Evolutionary conservation across 2,113 vertebrate species (phyloP), one percentile per base, ranked within the genome.

Genomic region (Epinephelus lanceolatus): DNA sequence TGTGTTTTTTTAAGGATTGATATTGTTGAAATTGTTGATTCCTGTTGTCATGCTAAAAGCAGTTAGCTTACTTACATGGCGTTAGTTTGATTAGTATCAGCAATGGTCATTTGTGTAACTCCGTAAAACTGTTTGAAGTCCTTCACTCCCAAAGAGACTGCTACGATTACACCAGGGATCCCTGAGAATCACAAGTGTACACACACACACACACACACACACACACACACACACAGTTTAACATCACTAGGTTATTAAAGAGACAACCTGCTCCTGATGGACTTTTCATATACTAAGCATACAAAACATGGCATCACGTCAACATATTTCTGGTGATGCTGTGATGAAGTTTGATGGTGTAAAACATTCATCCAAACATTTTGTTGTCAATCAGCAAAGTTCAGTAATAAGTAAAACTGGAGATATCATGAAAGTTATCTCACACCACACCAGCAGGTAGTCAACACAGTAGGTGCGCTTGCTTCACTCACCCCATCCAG

Each of bases 401-500:
- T 37, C 33, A 37, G 55, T 61, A 1, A 45, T 30, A 2, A 0
- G 6, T 23, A 27, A 10, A 19, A 40, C 6, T 30, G 60, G 3
- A 49, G 18, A 17, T 12, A 18, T 18, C 10, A 11, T 47, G 5
- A 9, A 13, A 23, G 6, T 18, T 8, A 14, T 27, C 25, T 67
- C 6, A 23, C 57, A 51, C 2, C 25, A 53, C 14, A 15, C 9
- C 6, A 52, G 27, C 21, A 19, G 5, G 21, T 15, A 5, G 2
- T 42, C 37, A 42, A 76, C 5, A 18, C 1, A 62, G 10, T 3
- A 37, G 21, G 4, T 1, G 1, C 9, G 6, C 18, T 19, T 7
- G 30, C 52, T 68, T 13, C 40, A 85, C 93, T 95, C 59, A 96
- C 95, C 95, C 94, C 95, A 96, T 71, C 94, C 94, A 4, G 63